Conservation (phyloP, 2,113 vertebrate genomes). For the Bombycilla garrulus region DNA sequence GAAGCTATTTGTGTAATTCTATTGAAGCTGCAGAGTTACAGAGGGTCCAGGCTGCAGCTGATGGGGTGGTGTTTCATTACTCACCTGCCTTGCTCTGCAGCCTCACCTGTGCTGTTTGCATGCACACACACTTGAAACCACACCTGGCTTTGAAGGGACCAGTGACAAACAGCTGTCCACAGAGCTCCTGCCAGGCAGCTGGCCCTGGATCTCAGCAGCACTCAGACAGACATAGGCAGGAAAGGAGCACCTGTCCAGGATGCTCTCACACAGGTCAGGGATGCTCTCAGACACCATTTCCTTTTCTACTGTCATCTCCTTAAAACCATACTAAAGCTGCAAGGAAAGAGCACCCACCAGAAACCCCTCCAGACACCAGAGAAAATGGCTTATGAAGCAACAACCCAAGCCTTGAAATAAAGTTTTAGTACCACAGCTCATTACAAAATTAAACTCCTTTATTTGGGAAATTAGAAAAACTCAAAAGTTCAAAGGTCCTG, state of each 20-base stretch:
- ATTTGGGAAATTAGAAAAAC: not conserved
- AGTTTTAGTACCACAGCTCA: not conserved
- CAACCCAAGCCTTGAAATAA: not conserved
- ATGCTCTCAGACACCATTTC: not conserved
- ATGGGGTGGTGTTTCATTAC: not conserved
- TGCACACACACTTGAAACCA: accelerated
- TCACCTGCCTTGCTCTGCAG: not conserved
- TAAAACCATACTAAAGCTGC: not conserved
- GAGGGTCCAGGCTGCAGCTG: not conserved
- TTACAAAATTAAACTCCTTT: conserved; percentile 15
- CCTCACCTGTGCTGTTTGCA: not conserved
- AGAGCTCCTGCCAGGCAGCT: not conserved
- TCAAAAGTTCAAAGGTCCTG: not conserved
- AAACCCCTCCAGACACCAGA: not conserved
- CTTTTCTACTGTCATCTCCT: not conserved
- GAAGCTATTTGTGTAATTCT: not conserved
- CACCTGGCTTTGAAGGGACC: accelerated
- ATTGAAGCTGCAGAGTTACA: accelerated
- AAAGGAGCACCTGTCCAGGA: not conserved
- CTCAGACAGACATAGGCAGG: not conserved
- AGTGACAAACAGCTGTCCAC: not conserved
- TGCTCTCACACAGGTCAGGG: not conserved
- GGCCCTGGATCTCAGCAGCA: not conserved
- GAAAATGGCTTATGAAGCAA: not conserved
- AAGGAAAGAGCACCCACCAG: not conserved